phyloP scores from a whole-genome alignment of 2,113 vertebrate genomes.

The Proteles cristata region DNA sequence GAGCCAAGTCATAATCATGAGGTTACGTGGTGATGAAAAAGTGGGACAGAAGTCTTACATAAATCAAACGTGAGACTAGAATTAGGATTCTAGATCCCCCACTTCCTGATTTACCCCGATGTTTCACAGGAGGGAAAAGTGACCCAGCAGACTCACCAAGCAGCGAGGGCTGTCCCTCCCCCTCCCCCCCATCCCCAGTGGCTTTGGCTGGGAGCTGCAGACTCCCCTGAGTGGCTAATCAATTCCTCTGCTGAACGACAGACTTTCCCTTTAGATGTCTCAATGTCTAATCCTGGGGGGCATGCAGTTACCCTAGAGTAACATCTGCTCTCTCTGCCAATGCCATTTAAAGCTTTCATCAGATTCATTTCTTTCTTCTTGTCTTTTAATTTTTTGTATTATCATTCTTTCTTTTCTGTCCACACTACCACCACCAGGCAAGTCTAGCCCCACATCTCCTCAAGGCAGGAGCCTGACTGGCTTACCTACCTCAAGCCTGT shows the following conservation, averaged over 20 bases:
- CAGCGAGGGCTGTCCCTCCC: not conserved
- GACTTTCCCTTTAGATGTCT: not conserved
- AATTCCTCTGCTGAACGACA: not conserved
- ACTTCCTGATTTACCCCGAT: not conserved
- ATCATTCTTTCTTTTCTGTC: not conserved
- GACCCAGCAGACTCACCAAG: too few relatives aligned
- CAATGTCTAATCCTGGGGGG: not conserved
- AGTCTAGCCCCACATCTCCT: not conserved
- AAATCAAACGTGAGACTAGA: not conserved
- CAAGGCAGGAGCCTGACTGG: not conserved
- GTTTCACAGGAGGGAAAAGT: not conserved
- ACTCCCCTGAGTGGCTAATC: not conserved
- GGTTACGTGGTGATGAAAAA: not conserved
- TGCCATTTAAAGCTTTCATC: not conserved
- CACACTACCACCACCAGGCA: not conserved
- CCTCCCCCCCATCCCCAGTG: accelerated
- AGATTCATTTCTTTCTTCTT: not conserved
- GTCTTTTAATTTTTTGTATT: not conserved
- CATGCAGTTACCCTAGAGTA: not conserved
- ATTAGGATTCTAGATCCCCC: not conserved
- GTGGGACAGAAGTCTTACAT: not conserved
- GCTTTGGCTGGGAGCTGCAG: not conserved
- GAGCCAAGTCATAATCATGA: not conserved
- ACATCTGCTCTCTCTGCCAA: not conserved
- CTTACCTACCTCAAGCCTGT: not conserved